Evolutionary conservation across 2,888 invertebrate species (phyloP).

Genomic region (Cephus runcator): DNA sequence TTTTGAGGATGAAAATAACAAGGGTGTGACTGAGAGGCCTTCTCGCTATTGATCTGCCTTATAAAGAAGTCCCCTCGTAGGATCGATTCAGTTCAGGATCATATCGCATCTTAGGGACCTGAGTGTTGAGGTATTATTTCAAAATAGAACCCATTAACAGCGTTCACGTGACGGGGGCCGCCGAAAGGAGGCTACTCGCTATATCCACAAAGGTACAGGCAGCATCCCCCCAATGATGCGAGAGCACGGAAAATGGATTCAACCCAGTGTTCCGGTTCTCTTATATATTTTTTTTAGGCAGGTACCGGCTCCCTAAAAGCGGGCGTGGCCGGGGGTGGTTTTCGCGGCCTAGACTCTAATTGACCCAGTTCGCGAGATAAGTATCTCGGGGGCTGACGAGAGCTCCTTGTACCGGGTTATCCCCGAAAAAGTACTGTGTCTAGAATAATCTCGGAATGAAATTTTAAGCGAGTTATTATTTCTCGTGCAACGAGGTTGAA

Average conservation of each 20-base stretch:
- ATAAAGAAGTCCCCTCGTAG: neutral
- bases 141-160: neutral
- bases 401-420: neutral
- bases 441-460: neutral
- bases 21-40: neutral
- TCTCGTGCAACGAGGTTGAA: neutral
- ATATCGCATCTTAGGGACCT: neutral
- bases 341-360: slow-evolving; percentile 40
- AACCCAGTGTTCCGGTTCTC: neutral
- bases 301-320: slow-evolving; percentile 29
- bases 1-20: neutral
- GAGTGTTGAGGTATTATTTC: neutral
- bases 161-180: neutral
- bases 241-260: neutral
- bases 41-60: neutral
- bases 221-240: neutral
- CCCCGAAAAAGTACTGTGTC: neutral
- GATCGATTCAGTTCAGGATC: neutral
- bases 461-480: neutral
- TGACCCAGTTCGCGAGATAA: slow-evolving; percentile 41
- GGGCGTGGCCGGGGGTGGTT: slow-evolving; percentile 36
- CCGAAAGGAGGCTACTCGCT: neutral
- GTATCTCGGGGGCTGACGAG: neutral
- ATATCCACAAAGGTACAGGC: neutral
- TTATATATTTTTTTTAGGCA: neutral